A percentile compares a stretch with the other conserved stretches of the same genome.
These are phyloP conservation scores for Anadara kagoshimensis DNA, from an alignment of 1,140 invertebrate genomes.

Conservation along the genomic window DNA sequence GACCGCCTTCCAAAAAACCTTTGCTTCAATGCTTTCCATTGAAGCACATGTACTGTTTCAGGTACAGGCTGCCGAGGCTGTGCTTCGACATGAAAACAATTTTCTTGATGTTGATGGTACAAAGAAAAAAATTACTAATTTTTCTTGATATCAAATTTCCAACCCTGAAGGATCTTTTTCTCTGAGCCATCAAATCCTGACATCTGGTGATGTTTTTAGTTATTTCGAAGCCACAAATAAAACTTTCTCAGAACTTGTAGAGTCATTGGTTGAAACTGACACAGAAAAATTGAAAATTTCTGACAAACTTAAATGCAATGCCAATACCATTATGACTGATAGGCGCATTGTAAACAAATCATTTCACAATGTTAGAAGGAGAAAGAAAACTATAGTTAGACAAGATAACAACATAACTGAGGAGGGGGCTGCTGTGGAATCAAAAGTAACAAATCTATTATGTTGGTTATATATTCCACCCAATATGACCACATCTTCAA, in stretches of 20 bases:
- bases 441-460: background rate
- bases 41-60: background rate
- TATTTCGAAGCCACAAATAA: slow-evolving; percentile 6
- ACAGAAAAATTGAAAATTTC: background rate
- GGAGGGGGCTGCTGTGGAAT: background rate
- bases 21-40: background rate
- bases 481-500: slow-evolving; percentile 1
- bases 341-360: slow-evolving; percentile 9
- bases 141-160: background rate
- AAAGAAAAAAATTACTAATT: slow-evolving; percentile 2
- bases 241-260: background rate
- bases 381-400: background rate
- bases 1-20: background rate
- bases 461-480: slow-evolving; percentile 6
- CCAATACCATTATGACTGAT: slow-evolving; percentile 3
- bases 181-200: background rate
- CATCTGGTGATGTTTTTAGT: slow-evolving; percentile 7
- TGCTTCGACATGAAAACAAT: background rate
- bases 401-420: background rate
- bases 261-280: background rate
- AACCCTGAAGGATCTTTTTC: background rate
- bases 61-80: background rate
- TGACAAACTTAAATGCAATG: background rate
- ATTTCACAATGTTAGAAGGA: slow-evolving; percentile 3
- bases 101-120: slow-evolving; percentile 4